These are phyloP conservation scores for Drosophila mauritiana DNA, from an alignment of 1,140 invertebrate genomes.

Conservation along the genomic window DNA sequence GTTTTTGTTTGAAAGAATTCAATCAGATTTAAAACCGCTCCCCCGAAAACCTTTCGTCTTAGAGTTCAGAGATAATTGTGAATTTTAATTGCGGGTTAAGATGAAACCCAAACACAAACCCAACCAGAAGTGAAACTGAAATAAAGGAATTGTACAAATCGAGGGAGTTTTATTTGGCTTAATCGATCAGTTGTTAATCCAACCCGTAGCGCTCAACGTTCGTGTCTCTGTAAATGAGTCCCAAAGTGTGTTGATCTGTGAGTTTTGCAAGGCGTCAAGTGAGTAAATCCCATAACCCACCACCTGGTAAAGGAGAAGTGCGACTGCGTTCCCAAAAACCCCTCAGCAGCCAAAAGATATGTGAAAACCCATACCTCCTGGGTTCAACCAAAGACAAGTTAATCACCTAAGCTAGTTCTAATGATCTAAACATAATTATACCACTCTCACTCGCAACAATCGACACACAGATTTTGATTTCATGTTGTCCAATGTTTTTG, in stretches of 20 bases:
- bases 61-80: constrained; percentile 22
- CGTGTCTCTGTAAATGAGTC: constrained; percentile 23
- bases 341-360: constrained; percentile 6
- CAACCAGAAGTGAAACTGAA: constrained; percentile 19
- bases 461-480: constrained; percentile 9
- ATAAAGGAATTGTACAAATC: constrained; percentile 45
- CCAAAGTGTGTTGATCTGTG: constrained; percentile 4
- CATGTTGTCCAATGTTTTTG: constrained; percentile 20
- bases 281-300: constrained; percentile 16
- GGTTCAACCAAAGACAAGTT: not conserved
- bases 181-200: constrained; percentile 16
- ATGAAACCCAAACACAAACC: not conserved
- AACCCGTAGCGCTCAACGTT: constrained; percentile 4
- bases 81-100: constrained; percentile 5
- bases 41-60: constrained; percentile 3
- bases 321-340: not conserved
- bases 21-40: not conserved
- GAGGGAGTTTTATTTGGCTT: constrained; percentile 45
- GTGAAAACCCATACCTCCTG: not conserved
- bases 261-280: constrained; percentile 34
- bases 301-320: not conserved
- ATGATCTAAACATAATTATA: constrained; percentile 6
- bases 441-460: constrained; percentile 5
- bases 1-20: constrained; percentile 19
- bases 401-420: constrained; percentile 27